Evolutionary conservation across 2,113 vertebrate genomes (phyloP).

Genomic region (Rallus limicola): DNA sequence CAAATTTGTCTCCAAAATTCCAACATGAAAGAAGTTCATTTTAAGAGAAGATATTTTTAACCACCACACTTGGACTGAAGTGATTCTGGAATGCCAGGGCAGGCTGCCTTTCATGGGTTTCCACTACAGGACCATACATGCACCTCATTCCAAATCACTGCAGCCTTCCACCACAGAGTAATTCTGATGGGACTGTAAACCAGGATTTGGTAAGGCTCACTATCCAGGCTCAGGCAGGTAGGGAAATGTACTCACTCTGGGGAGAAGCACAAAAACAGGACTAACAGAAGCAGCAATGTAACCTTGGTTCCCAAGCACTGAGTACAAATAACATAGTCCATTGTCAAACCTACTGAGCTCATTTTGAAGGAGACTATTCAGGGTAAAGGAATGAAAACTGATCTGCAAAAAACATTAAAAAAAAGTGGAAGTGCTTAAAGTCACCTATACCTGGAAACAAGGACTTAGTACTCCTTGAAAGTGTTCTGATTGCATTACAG

Average conservation of each 20-base stretch:
- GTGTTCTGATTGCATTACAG: not conserved
- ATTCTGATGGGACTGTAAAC: not conserved
- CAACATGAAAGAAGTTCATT: not conserved
- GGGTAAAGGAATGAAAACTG: not conserved
- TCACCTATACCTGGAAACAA: not conserved
- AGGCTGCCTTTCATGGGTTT: not conserved
- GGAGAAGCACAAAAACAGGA: not conserved
- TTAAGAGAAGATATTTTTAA: not conserved
- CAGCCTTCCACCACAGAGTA: not conserved
- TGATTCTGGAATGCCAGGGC: not conserved
- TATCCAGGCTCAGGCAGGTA: not conserved
- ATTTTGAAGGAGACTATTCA: not conserved
- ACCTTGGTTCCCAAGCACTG: not conserved
- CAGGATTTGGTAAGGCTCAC: not conserved
- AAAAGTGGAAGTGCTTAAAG: too few species aligned
- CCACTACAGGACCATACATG: rapidly evolving
- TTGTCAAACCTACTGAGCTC: not conserved
- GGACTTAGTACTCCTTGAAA: not conserved
- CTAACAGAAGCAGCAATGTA: not conserved
- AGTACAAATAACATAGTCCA: not conserved
- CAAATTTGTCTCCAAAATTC: not conserved
- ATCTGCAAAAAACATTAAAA: not conserved
- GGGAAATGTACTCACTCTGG: not conserved
- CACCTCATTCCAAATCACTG: not conserved
- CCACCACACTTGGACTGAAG: not conserved